A percentile compares a stretch with the other conserved stretches of the same genome.
Evolutionary conservation across 2,797 vertebrate species (phyloP).

Genomic region (Lepilemur ruficaudatus): DNA sequence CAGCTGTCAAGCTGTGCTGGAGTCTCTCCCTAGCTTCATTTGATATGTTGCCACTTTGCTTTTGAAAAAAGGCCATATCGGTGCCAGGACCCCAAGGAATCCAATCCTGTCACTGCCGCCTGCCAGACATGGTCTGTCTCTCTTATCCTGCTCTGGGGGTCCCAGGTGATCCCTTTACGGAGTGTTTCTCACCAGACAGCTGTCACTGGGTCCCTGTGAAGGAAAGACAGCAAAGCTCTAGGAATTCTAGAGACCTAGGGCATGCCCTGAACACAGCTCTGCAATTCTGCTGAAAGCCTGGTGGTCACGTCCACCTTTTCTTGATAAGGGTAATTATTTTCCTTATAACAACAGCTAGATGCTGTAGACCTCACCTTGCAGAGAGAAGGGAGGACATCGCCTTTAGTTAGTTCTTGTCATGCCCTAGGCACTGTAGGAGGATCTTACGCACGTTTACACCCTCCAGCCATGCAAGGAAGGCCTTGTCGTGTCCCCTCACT

Average conservation of each 20-base stretch:
- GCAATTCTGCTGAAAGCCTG: not conserved
- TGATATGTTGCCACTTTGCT: constrained; percentile 19
- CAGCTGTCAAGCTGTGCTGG: not conserved
- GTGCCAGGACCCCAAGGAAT: not conserved
- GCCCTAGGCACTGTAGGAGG: not conserved
- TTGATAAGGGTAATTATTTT: not conserved
- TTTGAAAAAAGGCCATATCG: constrained; percentile 1
- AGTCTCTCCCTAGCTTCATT: not conserved
- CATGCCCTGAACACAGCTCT: not conserved
- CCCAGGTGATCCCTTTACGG: not conserved
- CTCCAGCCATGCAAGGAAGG: not conserved
- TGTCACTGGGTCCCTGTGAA: not conserved
- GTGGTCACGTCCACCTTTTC: not conserved
- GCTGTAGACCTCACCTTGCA: not conserved
- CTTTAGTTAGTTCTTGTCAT: not conserved
- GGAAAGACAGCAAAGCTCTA: not conserved
- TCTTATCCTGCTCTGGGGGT: not conserved
- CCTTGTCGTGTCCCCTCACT: not conserved
- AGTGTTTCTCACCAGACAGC: not conserved
- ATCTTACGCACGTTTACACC: not conserved
- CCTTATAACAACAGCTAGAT: not conserved
- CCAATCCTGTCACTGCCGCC: not conserved
- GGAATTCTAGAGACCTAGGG: not conserved
- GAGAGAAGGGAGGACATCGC: not conserved
- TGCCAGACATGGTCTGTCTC: not conserved